Conservation (phyloP, 2,797 vertebrate species). For the Amazona finschi region DNA sequence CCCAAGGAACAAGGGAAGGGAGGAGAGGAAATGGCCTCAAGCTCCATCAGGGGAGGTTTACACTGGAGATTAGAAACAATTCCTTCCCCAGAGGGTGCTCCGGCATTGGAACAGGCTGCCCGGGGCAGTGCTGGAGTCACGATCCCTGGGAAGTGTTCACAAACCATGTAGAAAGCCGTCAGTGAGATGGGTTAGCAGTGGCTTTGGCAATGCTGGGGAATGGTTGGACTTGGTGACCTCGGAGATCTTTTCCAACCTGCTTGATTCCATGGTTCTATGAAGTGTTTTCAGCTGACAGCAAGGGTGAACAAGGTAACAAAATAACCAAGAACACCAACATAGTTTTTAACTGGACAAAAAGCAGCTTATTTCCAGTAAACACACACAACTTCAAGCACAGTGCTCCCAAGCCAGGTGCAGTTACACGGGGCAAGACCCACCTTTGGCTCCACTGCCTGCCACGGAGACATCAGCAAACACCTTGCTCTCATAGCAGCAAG, state of each 20-base stretch:
- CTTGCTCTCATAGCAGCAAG: background rate
- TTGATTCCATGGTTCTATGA: background rate
- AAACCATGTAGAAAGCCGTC: background rate
- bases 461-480: background rate
- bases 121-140: background rate
- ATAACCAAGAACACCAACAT: background rate
- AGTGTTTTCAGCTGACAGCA: background rate
- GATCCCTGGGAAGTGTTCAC: background rate
- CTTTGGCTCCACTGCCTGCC: background rate
- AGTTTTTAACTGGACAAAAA: background rate
- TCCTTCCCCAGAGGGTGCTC: background rate
- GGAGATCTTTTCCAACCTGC: background rate
- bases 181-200: background rate
- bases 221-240: background rate
- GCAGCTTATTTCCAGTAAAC: background rate
- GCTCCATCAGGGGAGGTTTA: background rate
- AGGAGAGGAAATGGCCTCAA: background rate
- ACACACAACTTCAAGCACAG: rapidly evolving
- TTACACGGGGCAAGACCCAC: background rate
- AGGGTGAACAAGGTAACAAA: background rate
- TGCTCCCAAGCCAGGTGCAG: background rate
- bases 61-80: background rate
- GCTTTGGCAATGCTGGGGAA: background rate
- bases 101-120: background rate
- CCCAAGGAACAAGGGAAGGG: background rate